phyloP scores from a whole-genome alignment of 2,888 invertebrate species.

The Labia minor region DNA sequence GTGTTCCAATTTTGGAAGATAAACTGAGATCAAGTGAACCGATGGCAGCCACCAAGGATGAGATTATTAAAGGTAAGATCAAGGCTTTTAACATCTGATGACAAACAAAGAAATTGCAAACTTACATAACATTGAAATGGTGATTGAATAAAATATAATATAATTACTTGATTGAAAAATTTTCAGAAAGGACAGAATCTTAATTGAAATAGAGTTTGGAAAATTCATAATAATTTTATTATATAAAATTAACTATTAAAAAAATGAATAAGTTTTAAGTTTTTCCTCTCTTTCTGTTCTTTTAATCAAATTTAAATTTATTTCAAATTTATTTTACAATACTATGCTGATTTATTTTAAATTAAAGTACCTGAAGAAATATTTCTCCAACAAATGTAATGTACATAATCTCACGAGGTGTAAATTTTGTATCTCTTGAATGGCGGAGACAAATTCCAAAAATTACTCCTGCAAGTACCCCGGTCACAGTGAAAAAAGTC shows the following conservation, averaged over 20 bases:
- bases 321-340: no score
- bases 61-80: slow-evolving; percentile 83
- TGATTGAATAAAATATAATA: no score
- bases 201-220: no score
- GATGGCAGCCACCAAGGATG: slow-evolving; percentile 84
- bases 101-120: not conserved
- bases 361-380: slow-evolving; percentile 48
- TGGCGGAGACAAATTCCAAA: slow-evolving; percentile 59
- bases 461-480: slow-evolving; percentile 64
- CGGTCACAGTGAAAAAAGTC: slow-evolving; percentile 67
- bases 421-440: slow-evolving; percentile 45
- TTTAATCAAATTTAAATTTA: no score
- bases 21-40: slow-evolving; percentile 83
- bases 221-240: no score
- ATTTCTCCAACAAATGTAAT: slow-evolving; percentile 89
- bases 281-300: no score
- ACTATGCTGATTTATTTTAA: no score
- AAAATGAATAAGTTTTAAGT: no score
- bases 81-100: slow-evolving; percentile 82
- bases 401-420: slow-evolving; percentile 79
- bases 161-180: no score
- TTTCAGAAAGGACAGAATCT: no score
- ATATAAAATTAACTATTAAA: no score
- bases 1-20: slow-evolving; percentile 75
- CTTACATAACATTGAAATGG: no score